These are phyloP conservation scores for Hybognathus amarus DNA, from an alignment of 2,797 vertebrate genomes.

Conservation along the genomic window DNA sequence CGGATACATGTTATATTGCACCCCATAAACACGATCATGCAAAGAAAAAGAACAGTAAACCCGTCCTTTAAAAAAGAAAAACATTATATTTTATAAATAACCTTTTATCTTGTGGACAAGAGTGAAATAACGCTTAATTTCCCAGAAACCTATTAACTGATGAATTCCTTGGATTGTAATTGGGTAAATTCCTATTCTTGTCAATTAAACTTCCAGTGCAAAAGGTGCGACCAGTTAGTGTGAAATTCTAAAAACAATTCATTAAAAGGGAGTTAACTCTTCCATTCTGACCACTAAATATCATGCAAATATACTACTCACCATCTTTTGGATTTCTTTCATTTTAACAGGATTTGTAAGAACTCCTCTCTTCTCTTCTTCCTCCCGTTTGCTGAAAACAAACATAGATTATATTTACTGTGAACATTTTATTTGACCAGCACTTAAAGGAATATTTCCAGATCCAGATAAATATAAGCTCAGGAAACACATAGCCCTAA, in stretches of 20 bases:
- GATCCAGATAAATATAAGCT: neutral
- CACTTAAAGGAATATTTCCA: neutral
- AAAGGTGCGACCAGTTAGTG: neutral
- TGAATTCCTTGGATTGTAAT: neutral
- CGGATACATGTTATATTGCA: too few relatives aligned
- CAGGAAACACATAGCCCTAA: too few relatives aligned
- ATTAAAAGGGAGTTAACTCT: neutral
- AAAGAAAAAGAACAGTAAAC: too few relatives aligned
- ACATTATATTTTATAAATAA: neutral
- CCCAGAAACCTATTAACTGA: neutral
- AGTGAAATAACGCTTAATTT: neutral
- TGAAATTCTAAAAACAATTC: neutral
- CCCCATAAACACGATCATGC: too few relatives aligned
- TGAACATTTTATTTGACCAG: neutral
- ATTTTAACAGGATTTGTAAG: conserved; percentile 96
- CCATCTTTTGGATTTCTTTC: conserved; percentile 94
- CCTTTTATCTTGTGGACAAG: neutral
- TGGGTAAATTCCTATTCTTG: neutral
- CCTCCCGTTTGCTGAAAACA: conserved; percentile 87
- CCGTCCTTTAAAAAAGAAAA: too few relatives aligned
- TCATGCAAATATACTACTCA: conserved; percentile 24
- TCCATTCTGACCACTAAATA: neutral
- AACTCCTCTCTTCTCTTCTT: conserved; percentile 93
- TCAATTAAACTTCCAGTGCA: neutral
- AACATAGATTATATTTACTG: neutral